Evolutionary conservation across 2,888 invertebrate species (phyloP).

Genomic region (Empis stercorea): DNA sequence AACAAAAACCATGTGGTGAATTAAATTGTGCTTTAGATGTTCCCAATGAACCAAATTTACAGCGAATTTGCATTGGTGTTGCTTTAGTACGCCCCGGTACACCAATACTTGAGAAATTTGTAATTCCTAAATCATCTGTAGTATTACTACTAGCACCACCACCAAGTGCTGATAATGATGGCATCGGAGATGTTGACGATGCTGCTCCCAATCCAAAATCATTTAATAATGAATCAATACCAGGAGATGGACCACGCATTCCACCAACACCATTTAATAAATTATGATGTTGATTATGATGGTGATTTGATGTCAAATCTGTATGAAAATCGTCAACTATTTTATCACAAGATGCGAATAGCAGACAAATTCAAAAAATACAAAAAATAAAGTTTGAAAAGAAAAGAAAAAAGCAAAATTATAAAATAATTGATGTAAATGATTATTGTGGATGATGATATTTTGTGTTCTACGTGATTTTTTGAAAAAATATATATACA

Average conservation of each 20-base stretch:
- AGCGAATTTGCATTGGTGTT: constrained; percentile 75
- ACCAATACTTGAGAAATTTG: constrained; percentile 38
- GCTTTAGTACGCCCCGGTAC: constrained; percentile 56
- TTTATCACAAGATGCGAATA: constrained; percentile 4
- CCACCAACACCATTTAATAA: neutral
- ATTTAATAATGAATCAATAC: constrained; percentile 44
- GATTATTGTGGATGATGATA: too few relatives aligned
- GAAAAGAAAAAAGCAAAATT: constrained; percentile 6
- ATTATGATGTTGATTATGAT: constrained; percentile 32
- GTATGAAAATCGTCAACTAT: constrained; percentile 24
- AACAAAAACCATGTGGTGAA: constrained; percentile 93
- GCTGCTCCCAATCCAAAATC: constrained; percentile 47
- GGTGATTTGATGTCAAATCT: constrained; percentile 38
- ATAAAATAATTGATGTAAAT: constrained; percentile 6
- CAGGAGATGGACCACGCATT: constrained; percentile 46
- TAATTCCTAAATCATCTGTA: constrained; percentile 37
- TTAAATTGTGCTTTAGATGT: constrained; percentile 90
- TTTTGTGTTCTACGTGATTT: neutral
- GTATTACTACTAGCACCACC: constrained; percentile 31
- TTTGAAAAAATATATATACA: constrained; percentile 1
- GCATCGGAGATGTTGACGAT: constrained; percentile 47
- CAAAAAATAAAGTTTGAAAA: constrained; percentile 2
- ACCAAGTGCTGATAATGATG: constrained; percentile 36
- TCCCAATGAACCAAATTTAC: constrained; percentile 89
- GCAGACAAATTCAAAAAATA: constrained; percentile 5